Conservation (phyloP, 35 echinoderm and acorn worm species). For the Amphiura filiformis region DNA sequence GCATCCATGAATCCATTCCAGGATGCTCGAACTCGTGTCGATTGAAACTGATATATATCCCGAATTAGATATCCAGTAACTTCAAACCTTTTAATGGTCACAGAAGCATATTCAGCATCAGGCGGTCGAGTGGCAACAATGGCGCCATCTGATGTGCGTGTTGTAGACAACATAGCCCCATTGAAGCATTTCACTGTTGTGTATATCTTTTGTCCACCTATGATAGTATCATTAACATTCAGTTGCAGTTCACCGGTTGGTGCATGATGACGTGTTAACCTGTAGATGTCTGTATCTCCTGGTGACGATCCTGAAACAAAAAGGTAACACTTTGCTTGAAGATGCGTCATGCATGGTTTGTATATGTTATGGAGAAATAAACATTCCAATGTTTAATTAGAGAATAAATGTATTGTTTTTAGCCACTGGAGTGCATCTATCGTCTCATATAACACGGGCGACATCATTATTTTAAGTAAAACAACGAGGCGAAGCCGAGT, state of each 20-base stretch:
- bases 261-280: neutral
- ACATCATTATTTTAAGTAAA: too few relatives aligned
- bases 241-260: neutral
- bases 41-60: constrained; percentile 17
- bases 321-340: too few relatives aligned
- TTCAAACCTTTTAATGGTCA: neutral
- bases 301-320: too few relatives aligned
- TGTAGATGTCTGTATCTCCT: too few relatives aligned
- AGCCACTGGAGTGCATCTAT: too few relatives aligned
- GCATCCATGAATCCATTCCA: constrained; percentile 49
- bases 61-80: neutral
- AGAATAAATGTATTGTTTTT: too few relatives aligned
- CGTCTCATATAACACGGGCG: too few relatives aligned
- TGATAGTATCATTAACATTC: neutral
- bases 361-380: too few relatives aligned
- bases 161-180: neutral
- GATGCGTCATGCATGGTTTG: too few relatives aligned
- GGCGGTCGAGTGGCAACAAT: constrained; percentile 25
- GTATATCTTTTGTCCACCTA: constrained; percentile 23
- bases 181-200: constrained; percentile 26
- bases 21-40: neutral
- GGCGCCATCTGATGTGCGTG: constrained; percentile 17
- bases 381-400: too few relatives aligned
- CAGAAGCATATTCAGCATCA: constrained; percentile 8
- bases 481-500: too few relatives aligned